phyloP scores from a whole-genome alignment of 1,140 invertebrate species.

The Rhopalosiphum padi region DNA sequence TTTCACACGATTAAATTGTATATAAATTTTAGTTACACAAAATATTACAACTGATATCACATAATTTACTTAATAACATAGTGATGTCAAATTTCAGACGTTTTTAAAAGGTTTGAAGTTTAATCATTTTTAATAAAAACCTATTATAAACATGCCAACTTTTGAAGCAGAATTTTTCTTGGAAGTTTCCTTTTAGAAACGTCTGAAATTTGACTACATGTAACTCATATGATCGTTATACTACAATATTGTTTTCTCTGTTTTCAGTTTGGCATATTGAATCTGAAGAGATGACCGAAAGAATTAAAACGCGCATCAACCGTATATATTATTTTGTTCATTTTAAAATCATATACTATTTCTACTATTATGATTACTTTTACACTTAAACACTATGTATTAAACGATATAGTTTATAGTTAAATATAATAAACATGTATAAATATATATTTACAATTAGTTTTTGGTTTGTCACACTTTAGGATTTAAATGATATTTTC shows the following conservation, averaged over 20 bases:
- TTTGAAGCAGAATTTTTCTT: no score
- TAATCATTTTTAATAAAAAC: no score
- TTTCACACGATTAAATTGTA: background rate
- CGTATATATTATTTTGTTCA: background rate
- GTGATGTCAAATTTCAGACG: no score
- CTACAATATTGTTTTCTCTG: background rate
- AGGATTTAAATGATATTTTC: constrained; percentile 26
- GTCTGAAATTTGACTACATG: no score
- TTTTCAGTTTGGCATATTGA: background rate
- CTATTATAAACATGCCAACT: no score
- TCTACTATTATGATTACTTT: background rate
- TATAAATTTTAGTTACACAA: background rate
- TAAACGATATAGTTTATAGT: background rate
- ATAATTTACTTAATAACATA: no score
- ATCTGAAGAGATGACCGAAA: background rate
- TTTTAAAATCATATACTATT: background rate
- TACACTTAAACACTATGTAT: background rate
- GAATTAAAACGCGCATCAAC: background rate
- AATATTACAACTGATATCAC: no score
- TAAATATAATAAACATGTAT: background rate
- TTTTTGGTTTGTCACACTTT: constrained; percentile 31
- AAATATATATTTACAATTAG: background rate
- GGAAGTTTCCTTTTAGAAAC: no score
- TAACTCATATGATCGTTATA: no score
- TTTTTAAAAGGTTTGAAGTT: no score